These are phyloP conservation scores for Desoria tigrina DNA, from an alignment of 2,888 invertebrate species.

Conservation along the genomic window DNA sequence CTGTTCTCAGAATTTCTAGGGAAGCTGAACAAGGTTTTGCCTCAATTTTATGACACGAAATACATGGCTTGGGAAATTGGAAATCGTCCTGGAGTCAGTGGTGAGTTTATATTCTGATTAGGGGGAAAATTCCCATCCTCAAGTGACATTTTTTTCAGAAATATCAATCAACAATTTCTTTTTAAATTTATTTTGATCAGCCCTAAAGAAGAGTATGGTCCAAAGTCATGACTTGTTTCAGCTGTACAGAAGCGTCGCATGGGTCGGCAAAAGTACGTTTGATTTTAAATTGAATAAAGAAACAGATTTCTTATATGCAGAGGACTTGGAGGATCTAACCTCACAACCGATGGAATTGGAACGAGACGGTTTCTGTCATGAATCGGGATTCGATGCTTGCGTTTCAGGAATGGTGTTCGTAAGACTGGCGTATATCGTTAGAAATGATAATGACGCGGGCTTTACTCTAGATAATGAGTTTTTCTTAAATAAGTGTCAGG, in stretches of 20 bases:
- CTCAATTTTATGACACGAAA: constrained; percentile 38
- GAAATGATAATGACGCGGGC: not conserved
- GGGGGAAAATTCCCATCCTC: not conserved
- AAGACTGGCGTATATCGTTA: constrained; percentile 15
- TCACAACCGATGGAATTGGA: constrained; percentile 23
- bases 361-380: constrained; percentile 27
- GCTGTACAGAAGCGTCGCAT: constrained; percentile 16
- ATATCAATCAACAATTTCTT: not conserved
- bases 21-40: constrained; percentile 11
- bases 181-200: not conserved
- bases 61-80: constrained; percentile 26
- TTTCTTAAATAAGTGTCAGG: not conserved
- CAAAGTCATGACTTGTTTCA: constrained; percentile 18
- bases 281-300: constrained; percentile 7
- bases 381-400: constrained; percentile 38
- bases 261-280: not conserved
- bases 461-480: not conserved
- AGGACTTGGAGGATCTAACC: constrained; percentile 25
- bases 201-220: not conserved
- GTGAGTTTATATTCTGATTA: too few species aligned
- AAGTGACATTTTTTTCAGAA: not conserved
- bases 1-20: constrained; percentile 10
- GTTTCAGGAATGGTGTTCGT: constrained; percentile 30
- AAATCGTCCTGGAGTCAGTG: not conserved
- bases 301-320: constrained; percentile 11